Conservation (phyloP, 2,888 invertebrate species). For the Gastracanthus pulcherrimus region DNA sequence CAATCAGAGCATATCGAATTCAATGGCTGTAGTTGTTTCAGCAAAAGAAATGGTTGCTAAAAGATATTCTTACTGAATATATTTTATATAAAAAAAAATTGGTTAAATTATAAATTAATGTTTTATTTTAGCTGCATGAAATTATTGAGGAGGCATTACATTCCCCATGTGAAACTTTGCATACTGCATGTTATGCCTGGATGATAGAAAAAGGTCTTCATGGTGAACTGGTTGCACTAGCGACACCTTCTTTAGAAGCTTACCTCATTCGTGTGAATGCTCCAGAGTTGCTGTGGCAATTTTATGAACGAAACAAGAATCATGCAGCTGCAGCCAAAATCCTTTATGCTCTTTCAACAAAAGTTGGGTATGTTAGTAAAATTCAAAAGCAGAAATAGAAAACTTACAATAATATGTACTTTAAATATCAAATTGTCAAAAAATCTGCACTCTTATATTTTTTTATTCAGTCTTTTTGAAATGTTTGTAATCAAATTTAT, state of each 20-base stretch:
- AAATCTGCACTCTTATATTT: too few relatives aligned
- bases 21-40: constrained; percentile 64
- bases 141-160: constrained; percentile 84
- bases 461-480: neutral
- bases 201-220: constrained; percentile 88
- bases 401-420: neutral
- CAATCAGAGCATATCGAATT: constrained; percentile 79
- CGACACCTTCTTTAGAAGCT: constrained; percentile 86
- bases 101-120: constrained; percentile 11
- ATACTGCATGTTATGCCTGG: constrained; percentile 96
- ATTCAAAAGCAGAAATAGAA: neutral
- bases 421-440: neutral
- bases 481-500: neutral
- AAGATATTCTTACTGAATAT: neutral
- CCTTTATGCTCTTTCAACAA: constrained; percentile 90
- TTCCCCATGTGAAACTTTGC: constrained; percentile 91
- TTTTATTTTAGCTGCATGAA: constrained; percentile 79
- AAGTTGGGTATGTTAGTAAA: constrained; percentile 79
- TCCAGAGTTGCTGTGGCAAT: constrained; percentile 91
- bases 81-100: neutral
- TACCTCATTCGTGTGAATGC: constrained; percentile 81
- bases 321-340: constrained; percentile 95
- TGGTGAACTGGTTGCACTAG: constrained; percentile 83
- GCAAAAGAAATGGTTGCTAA: constrained; percentile 71
- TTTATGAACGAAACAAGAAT: constrained; percentile 94